Evolutionary conservation across 2,113 vertebrate genomes (phyloP).

Genomic region (Suricata suricatta): DNA sequence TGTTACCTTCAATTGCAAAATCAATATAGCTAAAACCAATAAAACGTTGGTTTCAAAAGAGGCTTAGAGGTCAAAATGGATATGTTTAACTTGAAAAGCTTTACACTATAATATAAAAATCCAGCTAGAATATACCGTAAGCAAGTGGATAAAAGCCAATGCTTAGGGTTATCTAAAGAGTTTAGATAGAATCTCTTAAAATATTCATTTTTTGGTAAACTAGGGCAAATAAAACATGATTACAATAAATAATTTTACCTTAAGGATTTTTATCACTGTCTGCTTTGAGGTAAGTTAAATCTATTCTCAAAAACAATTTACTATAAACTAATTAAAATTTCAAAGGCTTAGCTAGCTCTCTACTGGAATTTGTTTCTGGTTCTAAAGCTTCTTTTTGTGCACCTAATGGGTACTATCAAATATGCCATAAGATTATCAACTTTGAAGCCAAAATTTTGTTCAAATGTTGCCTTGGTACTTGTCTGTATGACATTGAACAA

Average conservation of each 20-base stretch:
- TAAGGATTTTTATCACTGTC: not conserved
- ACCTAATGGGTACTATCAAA: not conserved
- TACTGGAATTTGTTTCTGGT: not conserved
- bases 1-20: constrained; percentile 71
- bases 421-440: not conserved
- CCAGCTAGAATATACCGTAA: not conserved
- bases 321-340: not conserved
- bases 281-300: not conserved
- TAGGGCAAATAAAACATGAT: not conserved
- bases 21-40: constrained; percentile 77
- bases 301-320: not conserved
- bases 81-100: constrained; percentile 66
- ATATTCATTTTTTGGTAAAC: not conserved
- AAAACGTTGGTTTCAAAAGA: constrained; percentile 65
- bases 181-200: not conserved
- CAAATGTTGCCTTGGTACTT: not conserved
- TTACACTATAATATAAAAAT: constrained; percentile 43
- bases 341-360: not conserved
- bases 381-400: not conserved
- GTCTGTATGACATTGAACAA: not conserved
- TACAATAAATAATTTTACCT: not conserved
- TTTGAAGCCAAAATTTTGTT: not conserved
- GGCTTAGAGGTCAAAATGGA: constrained; percentile 72
- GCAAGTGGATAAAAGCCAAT: not conserved
- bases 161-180: not conserved